phyloP scores from a whole-genome alignment of 2,888 invertebrate species.

The Pachliopta kotzebuea region DNA sequence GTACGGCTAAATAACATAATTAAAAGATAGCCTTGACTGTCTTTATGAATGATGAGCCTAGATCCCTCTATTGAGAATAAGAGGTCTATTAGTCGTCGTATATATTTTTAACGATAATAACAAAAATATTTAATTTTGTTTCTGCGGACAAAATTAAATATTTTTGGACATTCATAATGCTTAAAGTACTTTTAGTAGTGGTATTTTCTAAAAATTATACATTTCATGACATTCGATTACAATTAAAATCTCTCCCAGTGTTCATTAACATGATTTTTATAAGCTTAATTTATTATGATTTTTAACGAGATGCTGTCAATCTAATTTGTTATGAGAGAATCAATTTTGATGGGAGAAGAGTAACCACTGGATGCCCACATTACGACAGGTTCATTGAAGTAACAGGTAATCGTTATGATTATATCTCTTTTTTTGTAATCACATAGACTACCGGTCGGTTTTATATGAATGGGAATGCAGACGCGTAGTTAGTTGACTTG shows the following conservation, averaged over 20 bases:
- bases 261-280: background rate
- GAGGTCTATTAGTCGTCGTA: too few species aligned
- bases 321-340: background rate
- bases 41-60: too few species aligned
- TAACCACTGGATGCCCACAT: background rate
- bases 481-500: background rate
- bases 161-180: too few species aligned
- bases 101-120: too few species aligned
- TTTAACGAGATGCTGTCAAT: background rate
- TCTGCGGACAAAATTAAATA: too few species aligned
- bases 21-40: background rate
- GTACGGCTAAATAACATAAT: background rate
- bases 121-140: too few species aligned
- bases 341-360: slow-evolving; percentile 3
- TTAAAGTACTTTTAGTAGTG: too few species aligned
- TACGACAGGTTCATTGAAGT: slow-evolving; percentile 3
- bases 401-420: slow-evolving; percentile 8
- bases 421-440: background rate
- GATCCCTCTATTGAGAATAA: too few species aligned
- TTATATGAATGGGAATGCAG: slow-evolving; percentile 7
- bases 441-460: slow-evolving; percentile 8
- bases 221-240: too few species aligned
- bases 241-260: too few species aligned
- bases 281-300: background rate
- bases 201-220: too few species aligned